Evolutionary conservation across 2,888 invertebrate genomes (phyloP), one percentile per base, ranked within the genome.

Genomic region (Synergus gifuensis): DNA sequence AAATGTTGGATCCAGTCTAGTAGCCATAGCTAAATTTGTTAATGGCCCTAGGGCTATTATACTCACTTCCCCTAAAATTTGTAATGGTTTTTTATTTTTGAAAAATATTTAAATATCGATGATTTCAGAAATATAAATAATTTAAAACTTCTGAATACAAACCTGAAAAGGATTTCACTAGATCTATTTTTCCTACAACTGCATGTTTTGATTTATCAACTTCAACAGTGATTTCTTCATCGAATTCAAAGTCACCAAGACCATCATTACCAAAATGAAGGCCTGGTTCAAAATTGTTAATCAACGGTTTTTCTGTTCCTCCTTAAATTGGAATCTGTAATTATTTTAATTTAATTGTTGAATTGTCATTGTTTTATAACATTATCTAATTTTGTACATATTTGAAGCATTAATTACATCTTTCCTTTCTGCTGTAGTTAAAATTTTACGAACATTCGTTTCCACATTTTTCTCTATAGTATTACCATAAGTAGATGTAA

Each of bases 401-500:
- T 36, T 36, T 28, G 5, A 63, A 63, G 42, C 11, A 11, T 42
- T 77, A 90, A 91, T 90, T 86, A 93, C 93, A 63, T 93, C 88
- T 16, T 82, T 84, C 66, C 91, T 89, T 42, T 90, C 86, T 14
- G 91, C 91, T 11, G 92, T 84, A 18, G 92, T 89, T 67, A 94
- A 88, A 2, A 92, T 92, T 81, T 93, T 92, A 5, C 93, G 88
- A 0, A 94, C 93, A 87, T 94, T 94, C 0, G 82, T 83, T 58
- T 91, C 91, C 0, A 93, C 94, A 83, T 94, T 92, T 16, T 93
- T 88, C 4, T 94, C 86, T 0, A 88, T 84, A 0, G 93, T 93
- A 86, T 94, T 94, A 4, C 95, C 95, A 66, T 93, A 91, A 0
- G 93, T 92, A 83, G 94, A 94, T 1, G 94, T 94, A 69, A 95